A percentile compares a stretch with the other conserved stretches of the same genome.
phyloP scores from a whole-genome alignment of 2,113 vertebrate genomes.

The Pipra filicauda region DNA sequence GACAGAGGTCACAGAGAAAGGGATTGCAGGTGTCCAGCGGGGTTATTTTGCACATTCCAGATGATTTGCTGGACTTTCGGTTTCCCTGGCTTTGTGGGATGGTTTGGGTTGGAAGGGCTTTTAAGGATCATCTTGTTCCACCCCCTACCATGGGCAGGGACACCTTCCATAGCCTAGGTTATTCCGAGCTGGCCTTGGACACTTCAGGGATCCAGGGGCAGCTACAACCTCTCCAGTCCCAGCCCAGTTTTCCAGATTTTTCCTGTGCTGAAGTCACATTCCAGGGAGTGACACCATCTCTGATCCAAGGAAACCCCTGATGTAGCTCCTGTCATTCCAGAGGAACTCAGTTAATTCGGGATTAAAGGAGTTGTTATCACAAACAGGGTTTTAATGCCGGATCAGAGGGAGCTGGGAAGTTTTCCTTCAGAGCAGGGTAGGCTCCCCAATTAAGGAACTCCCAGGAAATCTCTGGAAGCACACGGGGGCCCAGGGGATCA shows the following conservation, averaged over 20 bases:
- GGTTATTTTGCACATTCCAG: not conserved
- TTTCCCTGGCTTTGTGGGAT: not conserved
- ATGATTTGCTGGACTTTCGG: accelerated
- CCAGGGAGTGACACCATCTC: not conserved
- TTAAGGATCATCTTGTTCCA: not conserved
- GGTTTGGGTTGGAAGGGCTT: not conserved
- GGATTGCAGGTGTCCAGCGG: no score
- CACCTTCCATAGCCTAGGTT: accelerated
- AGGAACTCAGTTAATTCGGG: not conserved
- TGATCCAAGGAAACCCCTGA: not conserved
- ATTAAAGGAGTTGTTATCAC: not conserved
- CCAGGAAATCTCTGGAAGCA: not conserved
- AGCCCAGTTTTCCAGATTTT: no score
- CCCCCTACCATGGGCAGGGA: no score
- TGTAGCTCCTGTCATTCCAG: not conserved
- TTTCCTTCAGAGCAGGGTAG: not conserved
- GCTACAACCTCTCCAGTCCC: no score
- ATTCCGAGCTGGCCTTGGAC: not conserved
- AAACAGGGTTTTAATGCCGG: not conserved
- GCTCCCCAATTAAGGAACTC: not conserved
- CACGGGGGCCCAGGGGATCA: not conserved
- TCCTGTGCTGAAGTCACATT: not conserved
- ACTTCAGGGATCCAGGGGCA: not conserved
- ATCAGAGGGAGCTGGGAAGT: not conserved
- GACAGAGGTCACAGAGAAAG: not conserved